These are phyloP conservation scores for Ceratoteleas bidentatus DNA, from an alignment of 1,140 invertebrate species.

Conservation along the genomic window DNA sequence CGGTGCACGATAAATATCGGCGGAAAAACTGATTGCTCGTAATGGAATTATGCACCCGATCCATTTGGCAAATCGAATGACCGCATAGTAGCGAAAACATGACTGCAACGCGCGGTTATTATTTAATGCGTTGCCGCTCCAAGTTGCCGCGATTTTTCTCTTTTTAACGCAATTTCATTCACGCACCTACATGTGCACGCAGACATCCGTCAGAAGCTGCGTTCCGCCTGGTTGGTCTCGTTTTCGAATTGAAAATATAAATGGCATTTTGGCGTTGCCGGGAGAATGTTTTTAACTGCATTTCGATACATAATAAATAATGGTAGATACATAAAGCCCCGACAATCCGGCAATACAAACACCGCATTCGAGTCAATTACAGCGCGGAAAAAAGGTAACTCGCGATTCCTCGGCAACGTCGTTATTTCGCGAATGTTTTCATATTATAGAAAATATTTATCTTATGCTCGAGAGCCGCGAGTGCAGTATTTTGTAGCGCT, in stretches of 20 bases:
- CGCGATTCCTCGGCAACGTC: background rate
- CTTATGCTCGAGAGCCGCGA: slow-evolving; percentile 15
- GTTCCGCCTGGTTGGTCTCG: too few species aligned
- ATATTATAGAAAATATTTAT: slow-evolving; percentile 33
- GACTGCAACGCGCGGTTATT: slow-evolving; percentile 41
- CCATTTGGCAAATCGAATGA: slow-evolving; percentile 57
- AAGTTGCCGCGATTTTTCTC: slow-evolving; percentile 1
- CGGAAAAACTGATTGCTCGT: slow-evolving; percentile 56
- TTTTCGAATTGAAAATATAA: too few species aligned
- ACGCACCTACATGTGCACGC: too few species aligned
- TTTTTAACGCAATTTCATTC: background rate
- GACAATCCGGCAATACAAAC: too few species aligned
- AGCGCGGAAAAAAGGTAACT: too few species aligned
- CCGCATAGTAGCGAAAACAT: slow-evolving; percentile 42
- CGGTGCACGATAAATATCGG: slow-evolving; percentile 46
- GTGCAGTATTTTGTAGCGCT: slow-evolving; percentile 6
- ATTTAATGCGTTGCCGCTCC: slow-evolving; percentile 24
- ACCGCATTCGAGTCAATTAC: too few species aligned
- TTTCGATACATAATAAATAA: too few species aligned
- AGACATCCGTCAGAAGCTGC: too few species aligned
- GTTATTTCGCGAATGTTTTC: slow-evolving; percentile 28
- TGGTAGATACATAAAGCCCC: too few species aligned
- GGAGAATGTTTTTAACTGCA: too few species aligned
- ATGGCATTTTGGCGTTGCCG: too few species aligned
- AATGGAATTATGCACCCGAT: slow-evolving; percentile 65